These are phyloP conservation scores for Entomyzon cyanotis DNA, from an alignment of 2,113 vertebrate species.

Conservation along the genomic window DNA sequence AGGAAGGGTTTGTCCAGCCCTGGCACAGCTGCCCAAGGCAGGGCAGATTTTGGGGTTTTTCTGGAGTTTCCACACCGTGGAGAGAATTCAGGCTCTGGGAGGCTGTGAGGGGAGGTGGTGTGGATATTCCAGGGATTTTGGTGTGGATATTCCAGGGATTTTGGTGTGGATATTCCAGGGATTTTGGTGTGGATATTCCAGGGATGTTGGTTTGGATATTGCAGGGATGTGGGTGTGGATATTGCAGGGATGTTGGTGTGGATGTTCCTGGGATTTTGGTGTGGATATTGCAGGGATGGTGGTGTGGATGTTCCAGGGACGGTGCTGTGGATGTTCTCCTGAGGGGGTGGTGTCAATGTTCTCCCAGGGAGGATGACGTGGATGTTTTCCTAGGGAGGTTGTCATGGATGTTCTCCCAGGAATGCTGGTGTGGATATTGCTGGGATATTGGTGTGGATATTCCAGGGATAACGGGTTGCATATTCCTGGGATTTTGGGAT, in stretches of 20 bases:
- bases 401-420: not conserved
- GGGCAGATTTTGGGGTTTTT: accelerated
- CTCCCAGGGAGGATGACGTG: not conserved
- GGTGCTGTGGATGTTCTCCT: not conserved
- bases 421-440: not conserved
- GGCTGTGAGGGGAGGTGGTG: too few relatives aligned
- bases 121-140: not conserved
- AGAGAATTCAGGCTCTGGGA: not conserved
- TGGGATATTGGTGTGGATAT: too few relatives aligned
- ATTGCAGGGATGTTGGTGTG: accelerated
- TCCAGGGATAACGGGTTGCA: too few relatives aligned
- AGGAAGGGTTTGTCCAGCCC: not conserved
- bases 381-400: not conserved
- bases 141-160: not conserved
- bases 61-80: not conserved
- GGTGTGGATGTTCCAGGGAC: too few relatives aligned
- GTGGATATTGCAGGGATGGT: too few relatives aligned
- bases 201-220: not conserved
- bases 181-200: too few relatives aligned
- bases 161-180: not conserved
- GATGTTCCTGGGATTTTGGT: too few relatives aligned
- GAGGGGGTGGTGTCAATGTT: not conserved
- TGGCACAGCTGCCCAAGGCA: not conserved
- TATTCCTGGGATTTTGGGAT: accelerated
- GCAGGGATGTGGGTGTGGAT: accelerated